Conservation (phyloP, 1,140 invertebrate species). For the Rhopalosiphum padi region DNA sequence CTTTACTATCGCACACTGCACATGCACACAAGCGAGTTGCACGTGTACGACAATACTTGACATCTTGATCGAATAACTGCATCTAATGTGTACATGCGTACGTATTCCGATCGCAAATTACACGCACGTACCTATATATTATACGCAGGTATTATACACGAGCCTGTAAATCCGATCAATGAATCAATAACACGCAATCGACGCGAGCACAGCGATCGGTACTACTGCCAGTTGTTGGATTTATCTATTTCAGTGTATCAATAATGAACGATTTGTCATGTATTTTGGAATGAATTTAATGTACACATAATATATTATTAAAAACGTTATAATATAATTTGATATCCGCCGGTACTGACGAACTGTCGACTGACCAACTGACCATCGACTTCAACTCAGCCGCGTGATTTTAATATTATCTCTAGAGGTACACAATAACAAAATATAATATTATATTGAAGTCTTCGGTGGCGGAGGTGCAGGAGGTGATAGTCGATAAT, state of each 20-base stretch:
- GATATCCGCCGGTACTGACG: too few relatives aligned
- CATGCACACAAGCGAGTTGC: background rate
- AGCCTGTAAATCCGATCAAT: background rate
- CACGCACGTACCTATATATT: background rate
- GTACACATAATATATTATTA: too few relatives aligned
- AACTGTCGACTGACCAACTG: too few relatives aligned
- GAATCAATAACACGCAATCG: background rate
- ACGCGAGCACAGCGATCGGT: background rate
- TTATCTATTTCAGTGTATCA: constrained; percentile 28
- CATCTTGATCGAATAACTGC: background rate
- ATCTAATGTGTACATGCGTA: background rate
- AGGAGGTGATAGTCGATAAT: too few relatives aligned
- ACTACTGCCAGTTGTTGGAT: background rate
- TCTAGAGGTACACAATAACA: too few relatives aligned
- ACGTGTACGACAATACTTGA: background rate
- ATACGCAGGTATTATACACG: background rate
- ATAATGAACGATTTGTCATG: constrained; percentile 26
- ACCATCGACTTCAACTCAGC: too few relatives aligned
- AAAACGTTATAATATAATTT: too few relatives aligned
- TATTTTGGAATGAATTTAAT: background rate
- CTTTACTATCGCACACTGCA: background rate
- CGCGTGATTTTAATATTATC: too few relatives aligned
- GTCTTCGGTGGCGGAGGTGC: too few relatives aligned
- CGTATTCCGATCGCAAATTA: too few relatives aligned
- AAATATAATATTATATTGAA: too few relatives aligned